Evolutionary conservation across 2,888 invertebrate species (phyloP).

Genomic region (Sepiola atlantica): DNA sequence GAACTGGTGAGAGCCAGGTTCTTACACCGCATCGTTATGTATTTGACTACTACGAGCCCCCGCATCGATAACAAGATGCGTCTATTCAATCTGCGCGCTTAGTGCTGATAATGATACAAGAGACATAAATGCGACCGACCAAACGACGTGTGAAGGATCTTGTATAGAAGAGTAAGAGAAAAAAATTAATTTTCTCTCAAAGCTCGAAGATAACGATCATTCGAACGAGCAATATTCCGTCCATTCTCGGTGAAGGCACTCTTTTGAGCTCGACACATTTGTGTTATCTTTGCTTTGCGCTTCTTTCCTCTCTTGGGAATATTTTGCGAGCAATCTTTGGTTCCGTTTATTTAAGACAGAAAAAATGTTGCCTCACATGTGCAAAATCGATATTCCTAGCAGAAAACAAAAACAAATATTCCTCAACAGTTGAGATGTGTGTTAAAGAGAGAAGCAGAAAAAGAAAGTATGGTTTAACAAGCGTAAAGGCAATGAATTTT

Average conservation of each 20-base stretch:
- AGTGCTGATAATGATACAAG: too few species aligned
- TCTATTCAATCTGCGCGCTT: too few species aligned
- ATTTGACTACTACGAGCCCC: too few species aligned
- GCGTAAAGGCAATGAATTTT: background rate
- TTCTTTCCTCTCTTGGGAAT: background rate
- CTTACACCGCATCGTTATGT: too few species aligned
- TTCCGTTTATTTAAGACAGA: background rate
- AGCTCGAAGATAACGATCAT: background rate
- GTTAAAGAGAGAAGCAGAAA: background rate
- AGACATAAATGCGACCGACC: too few species aligned
- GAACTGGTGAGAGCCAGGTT: too few species aligned
- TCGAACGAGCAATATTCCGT: background rate
- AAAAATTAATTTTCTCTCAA: background rate
- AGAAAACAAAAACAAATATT: background rate
- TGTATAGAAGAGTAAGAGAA: background rate
- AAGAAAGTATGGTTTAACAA: background rate
- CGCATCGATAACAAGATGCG: too few species aligned
- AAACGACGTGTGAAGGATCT: too few species aligned
- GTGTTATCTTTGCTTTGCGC: background rate
- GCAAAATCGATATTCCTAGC: background rate
- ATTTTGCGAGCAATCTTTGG: too few species aligned
- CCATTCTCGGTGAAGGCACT: background rate
- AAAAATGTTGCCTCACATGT: background rate
- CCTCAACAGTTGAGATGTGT: conserved; percentile 7
- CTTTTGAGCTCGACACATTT: background rate